Conservation (phyloP, 2,797 vertebrate species). For the Acrossocheilus fasciatus region DNA sequence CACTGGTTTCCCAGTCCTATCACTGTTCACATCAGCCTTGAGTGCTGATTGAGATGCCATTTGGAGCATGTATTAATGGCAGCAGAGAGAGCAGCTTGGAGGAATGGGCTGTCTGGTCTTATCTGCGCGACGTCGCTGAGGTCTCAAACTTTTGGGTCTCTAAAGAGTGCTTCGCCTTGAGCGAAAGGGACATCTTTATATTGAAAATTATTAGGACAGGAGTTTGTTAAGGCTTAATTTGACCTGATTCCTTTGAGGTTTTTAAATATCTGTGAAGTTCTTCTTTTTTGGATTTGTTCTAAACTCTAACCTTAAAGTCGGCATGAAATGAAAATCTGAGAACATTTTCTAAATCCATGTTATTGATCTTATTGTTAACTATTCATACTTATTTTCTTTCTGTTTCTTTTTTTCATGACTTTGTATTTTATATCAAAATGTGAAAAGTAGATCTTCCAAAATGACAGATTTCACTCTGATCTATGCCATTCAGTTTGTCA, state of each 20-base stretch:
- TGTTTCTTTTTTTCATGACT: background rate
- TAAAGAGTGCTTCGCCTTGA: constrained; percentile 33
- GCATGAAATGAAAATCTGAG: background rate
- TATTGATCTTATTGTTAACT: background rate
- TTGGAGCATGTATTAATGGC: constrained; percentile 60
- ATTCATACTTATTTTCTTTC: background rate
- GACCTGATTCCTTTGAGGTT: background rate
- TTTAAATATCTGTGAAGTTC: background rate
- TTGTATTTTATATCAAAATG: background rate
- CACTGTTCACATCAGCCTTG: constrained; percentile 58
- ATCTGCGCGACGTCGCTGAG: constrained; percentile 17
- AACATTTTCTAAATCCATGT: background rate
- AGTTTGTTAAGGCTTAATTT: constrained; percentile 28
- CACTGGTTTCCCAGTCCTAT: constrained; percentile 57
- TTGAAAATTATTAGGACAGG: background rate
- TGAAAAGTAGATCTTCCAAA: background rate
- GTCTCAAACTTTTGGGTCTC: constrained; percentile 33
- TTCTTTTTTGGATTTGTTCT: background rate
- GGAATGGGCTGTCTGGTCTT: constrained; percentile 42
- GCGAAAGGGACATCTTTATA: constrained; percentile 2
- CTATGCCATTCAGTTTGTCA: background rate
- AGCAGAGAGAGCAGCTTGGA: constrained; percentile 46
- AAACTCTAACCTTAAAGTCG: background rate
- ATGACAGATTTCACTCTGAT: background rate
- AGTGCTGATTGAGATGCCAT: constrained; percentile 53